phyloP scores from a whole-genome alignment of 2,797 vertebrate species.

The Vipera latastei region DNA sequence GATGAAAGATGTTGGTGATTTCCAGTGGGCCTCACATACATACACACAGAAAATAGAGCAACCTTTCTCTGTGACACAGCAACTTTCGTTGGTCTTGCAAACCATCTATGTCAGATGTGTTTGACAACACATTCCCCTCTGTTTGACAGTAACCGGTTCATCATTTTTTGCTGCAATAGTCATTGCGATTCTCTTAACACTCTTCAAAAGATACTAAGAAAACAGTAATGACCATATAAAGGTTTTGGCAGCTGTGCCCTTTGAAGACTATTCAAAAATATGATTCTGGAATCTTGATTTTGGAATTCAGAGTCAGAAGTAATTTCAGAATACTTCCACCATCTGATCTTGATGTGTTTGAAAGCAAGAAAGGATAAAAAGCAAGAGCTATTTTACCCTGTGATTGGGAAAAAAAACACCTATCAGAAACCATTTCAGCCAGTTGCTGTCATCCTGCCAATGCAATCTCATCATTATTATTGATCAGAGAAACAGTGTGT shows the following conservation, averaged over 20 bases:
- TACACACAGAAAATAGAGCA: neutral
- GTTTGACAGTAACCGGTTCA: neutral
- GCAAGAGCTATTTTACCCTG: neutral
- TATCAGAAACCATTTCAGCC: neutral
- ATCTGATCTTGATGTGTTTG: neutral
- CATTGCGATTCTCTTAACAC: neutral
- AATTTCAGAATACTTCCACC: neutral
- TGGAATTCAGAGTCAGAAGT: neutral
- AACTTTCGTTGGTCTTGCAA: neutral
- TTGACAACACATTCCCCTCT: no score
- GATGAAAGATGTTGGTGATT: neutral
- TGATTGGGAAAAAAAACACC: neutral
- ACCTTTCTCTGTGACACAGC: neutral
- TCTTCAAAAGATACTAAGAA: neutral
- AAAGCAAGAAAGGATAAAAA: neutral
- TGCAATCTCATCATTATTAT: neutral
- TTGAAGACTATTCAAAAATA: neutral
- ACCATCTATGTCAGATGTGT: neutral
- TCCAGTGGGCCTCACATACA: neutral
- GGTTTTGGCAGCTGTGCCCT: neutral
- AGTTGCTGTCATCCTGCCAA: neutral
- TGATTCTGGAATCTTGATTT: neutral
- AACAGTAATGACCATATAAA: conserved; percentile 1
- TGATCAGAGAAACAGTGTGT: neutral
- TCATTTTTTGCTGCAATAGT: neutral